phyloP scores from a whole-genome alignment of 1,140 invertebrate genomes.

The Parapsyche elsis region DNA sequence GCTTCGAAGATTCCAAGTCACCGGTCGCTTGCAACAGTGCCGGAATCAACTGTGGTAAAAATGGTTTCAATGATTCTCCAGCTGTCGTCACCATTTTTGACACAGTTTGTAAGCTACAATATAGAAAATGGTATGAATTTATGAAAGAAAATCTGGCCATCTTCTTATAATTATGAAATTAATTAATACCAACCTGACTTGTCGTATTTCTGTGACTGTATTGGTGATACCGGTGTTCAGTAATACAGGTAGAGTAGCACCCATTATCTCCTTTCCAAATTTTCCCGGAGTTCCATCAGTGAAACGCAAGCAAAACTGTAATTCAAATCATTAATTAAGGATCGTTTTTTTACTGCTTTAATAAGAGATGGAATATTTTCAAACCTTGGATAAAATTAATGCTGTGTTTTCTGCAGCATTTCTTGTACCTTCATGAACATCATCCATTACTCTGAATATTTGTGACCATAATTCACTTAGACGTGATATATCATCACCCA shows the following conservation, averaged over 20 bases:
- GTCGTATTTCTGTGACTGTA: conserved; percentile 81
- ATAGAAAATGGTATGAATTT: conserved; percentile 37
- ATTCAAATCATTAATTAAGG: conserved; percentile 53
- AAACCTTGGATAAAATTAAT: conserved; percentile 81
- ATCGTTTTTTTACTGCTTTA: conserved; percentile 25
- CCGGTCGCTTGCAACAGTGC: conserved; percentile 86
- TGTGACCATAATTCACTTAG: conserved; percentile 83
- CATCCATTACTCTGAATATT: conserved; percentile 91
- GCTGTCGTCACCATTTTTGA: conserved; percentile 85
- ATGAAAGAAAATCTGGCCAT: too few relatives aligned
- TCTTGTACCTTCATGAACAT: conserved; percentile 91
- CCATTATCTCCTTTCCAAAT: conserved; percentile 79
- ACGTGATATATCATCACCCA: conserved; percentile 63
- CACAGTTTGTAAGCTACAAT: conserved; percentile 80
- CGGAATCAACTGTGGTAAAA: conserved; percentile 83
- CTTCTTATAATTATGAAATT: background rate
- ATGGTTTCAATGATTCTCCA: conserved; percentile 80
- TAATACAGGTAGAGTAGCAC: conserved; percentile 82
- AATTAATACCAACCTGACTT: conserved; percentile 70
- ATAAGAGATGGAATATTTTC: background rate
- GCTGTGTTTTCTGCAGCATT: conserved; percentile 82
- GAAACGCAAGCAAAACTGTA: conserved; percentile 79
- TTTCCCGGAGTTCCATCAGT: conserved; percentile 83
- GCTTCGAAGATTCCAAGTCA: conserved; percentile 81
- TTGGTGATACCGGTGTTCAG: conserved; percentile 83